phyloP scores from a whole-genome alignment of 2,113 vertebrate genomes.

The Corythaeola cristata region DNA sequence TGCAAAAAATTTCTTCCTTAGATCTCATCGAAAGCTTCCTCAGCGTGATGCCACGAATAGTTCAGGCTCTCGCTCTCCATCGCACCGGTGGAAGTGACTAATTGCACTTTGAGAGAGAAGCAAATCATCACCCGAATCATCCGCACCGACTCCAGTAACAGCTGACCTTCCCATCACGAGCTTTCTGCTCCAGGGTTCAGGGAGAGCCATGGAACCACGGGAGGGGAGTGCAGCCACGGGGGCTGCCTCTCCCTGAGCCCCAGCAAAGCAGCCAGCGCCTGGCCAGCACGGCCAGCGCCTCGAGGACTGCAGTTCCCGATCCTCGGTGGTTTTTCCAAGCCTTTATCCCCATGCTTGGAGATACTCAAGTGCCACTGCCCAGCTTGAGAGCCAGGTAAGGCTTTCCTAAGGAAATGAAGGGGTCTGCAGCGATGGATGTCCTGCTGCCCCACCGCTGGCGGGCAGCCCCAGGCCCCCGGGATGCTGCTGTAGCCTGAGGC shows the following conservation, averaged over 20 bases:
- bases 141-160: not conserved
- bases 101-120: constrained; percentile 1
- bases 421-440: not conserved
- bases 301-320: not conserved
- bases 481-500: not conserved
- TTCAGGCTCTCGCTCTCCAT: not conserved
- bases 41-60: not conserved
- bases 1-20: too few relatives aligned
- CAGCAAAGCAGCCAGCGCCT: not conserved
- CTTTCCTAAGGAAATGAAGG: not conserved
- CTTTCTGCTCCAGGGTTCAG: not conserved
- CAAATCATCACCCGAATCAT: not conserved
- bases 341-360: not conserved
- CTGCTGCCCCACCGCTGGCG: not conserved
- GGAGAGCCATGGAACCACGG: accelerated
- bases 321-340: not conserved
- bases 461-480: not conserved
- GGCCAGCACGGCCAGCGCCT: not conserved
- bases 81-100: not conserved
- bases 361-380: not conserved
- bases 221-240: not conserved
- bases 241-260: not conserved
- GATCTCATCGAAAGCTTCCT: not conserved
- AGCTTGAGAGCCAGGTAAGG: not conserved
- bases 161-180: not conserved